These are phyloP conservation scores for Symphodus melops DNA, from an alignment of 2,113 vertebrate genomes.

Conservation along the genomic window DNA sequence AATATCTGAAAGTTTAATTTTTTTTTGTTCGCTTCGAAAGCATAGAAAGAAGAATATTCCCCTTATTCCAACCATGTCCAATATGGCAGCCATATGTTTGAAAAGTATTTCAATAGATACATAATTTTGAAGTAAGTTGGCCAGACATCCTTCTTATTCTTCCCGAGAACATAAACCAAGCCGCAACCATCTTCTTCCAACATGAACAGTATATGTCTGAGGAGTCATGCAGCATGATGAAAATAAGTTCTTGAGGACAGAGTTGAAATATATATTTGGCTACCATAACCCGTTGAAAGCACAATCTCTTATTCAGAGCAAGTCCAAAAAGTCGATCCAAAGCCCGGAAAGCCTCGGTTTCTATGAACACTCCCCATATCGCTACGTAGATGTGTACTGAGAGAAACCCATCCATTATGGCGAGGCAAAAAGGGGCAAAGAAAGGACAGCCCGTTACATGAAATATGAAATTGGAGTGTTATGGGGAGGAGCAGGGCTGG, in stretches of 20 bases:
- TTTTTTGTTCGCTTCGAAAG: too few species aligned
- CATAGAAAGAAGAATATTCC: background rate
- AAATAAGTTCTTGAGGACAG: background rate
- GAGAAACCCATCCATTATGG: conserved; percentile 54
- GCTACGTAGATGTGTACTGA: conserved; percentile 14
- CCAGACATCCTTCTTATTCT: too few species aligned
- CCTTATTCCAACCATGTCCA: background rate
- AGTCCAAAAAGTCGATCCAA: background rate
- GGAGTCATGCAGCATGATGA: background rate
- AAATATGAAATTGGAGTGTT: conserved; percentile 68
- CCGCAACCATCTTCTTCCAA: background rate
- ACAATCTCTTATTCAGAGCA: conserved; percentile 1
- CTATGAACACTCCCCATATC: conserved; percentile 28
- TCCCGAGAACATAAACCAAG: background rate
- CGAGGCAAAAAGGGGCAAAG: conserved; percentile 53
- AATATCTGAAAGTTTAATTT: too few species aligned
- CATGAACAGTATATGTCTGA: background rate
- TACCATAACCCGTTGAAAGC: background rate
- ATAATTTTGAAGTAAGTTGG: background rate
- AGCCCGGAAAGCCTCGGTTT: conserved; percentile 1
- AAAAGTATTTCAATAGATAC: too few species aligned
- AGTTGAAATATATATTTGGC: conserved; percentile 6
- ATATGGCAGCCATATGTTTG: background rate
- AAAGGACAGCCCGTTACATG: conserved; percentile 56
- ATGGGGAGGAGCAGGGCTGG: conserved; percentile 55